Evolutionary conservation across 2,797 vertebrate genomes (phyloP).

Genomic region (Columba guinea): DNA sequence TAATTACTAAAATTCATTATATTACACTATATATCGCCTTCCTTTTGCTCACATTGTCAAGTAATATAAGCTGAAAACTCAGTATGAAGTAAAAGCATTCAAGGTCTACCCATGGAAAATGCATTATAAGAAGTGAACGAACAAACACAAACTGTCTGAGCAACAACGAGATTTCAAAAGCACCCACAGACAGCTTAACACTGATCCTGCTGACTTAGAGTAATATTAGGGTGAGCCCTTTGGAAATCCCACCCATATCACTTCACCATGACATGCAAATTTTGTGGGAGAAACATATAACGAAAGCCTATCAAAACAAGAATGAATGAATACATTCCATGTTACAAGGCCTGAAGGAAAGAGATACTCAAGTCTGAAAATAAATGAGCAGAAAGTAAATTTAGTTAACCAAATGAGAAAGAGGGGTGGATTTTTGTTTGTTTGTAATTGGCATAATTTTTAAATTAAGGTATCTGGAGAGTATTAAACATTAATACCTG

Average conservation of each 20-base stretch:
- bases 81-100: background rate
- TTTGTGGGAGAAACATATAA: background rate
- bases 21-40: background rate
- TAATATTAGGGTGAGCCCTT: background rate
- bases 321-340: background rate
- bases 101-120: background rate
- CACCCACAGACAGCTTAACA: fast-evolving
- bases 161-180: background rate
- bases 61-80: background rate
- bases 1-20: background rate
- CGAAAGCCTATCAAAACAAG: background rate
- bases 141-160: background rate
- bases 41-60: background rate
- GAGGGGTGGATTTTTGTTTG: slow-evolving; percentile 45
- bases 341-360: background rate
- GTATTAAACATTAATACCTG: slow-evolving; percentile 71
- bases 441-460: slow-evolving; percentile 51
- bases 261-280: background rate
- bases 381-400: slow-evolving; percentile 1
- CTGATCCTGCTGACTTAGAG: background rate
- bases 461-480: slow-evolving; percentile 63
- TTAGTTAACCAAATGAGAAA: slow-evolving; percentile 11
- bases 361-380: background rate
- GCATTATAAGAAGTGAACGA: fast-evolving
- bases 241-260: background rate